Base-by-base conservation (phyloP, 2,888 invertebrate species). In the Mechanitis mazaeus region DNA sequence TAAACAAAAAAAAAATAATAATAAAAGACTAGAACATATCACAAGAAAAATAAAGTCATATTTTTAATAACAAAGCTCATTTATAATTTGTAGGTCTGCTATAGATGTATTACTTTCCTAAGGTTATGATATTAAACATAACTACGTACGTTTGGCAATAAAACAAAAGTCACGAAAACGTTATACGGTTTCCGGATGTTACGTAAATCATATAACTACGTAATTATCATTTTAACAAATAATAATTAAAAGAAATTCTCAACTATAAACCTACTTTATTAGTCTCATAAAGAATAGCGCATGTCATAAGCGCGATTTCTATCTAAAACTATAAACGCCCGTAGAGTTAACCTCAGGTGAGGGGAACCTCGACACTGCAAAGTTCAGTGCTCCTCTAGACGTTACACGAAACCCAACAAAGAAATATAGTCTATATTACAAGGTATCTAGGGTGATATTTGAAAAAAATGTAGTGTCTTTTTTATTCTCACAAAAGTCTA, bases 371-470 rank as follows among this genome's bases (percentile, higher is more conserved):
- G 75, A 70, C 78, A 78, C 77, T 75, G 76, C 82, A 87, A 85
- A 87, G 88, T 88, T 88, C 88, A 88, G 78, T 88, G 88, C 83
- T 85, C 88, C 83, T 83, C 79, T 70, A 76, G 72, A 73, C 76
- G 69, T 75, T 69, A 69, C 69, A 66, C 69, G 65, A 66, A 71
- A 73, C 66, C 65, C 66, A 70, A 69, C 77, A 78, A 69, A 65
- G 75, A 50, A 50, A 31, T 58, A 73, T 83, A 81, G 72, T 67
- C 65, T 65, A 73, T 85, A 77, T 72, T 84, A 81, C 73, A 33
- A 59, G 69, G 59, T 56, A 63, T 71, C 54, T 3, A 47, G 70
- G 70, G 69, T 66, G 60, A 66, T 66, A 72, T 76, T 74, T 45
- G 57, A 62, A 61, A 69, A 68, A 65, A 60, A 58, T 33, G 45